These are phyloP conservation scores for Mesorhabditis sp. DNA, from an alignment of 2,888 invertebrate species.

Conservation along the genomic window DNA sequence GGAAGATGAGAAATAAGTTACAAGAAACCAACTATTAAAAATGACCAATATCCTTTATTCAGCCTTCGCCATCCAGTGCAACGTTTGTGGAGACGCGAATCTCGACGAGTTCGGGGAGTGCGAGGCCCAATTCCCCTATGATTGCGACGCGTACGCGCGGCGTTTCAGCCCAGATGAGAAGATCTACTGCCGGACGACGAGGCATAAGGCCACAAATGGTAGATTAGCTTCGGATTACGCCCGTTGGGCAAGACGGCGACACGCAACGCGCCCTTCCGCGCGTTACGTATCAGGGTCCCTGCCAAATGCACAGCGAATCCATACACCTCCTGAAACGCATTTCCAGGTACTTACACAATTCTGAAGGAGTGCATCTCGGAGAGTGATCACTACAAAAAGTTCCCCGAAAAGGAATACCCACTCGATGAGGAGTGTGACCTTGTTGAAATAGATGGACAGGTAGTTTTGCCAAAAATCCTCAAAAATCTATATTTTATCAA, in stretches of 20 bases:
- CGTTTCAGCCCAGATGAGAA: slow-evolving; percentile 30
- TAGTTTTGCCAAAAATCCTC: slow-evolving; percentile 12
- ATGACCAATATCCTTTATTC: slow-evolving; percentile 7
- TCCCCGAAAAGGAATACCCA: slow-evolving; percentile 41
- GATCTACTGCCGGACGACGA: slow-evolving; percentile 48
- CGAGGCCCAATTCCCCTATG: slow-evolving; percentile 39
- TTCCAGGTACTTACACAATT: slow-evolving; percentile 49
- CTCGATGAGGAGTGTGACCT: slow-evolving; percentile 50
- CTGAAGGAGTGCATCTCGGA: slow-evolving; percentile 55
- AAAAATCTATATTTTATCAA: slow-evolving; percentile 7
- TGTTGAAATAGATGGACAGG: slow-evolving; percentile 37
- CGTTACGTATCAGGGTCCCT: background rate
- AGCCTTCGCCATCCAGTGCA: slow-evolving; percentile 36
- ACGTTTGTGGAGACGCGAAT: slow-evolving; percentile 42
- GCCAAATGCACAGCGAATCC: background rate
- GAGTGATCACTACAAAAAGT: slow-evolving; percentile 42
- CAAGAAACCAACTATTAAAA: no score
- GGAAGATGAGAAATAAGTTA: no score
- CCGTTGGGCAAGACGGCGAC: no score
- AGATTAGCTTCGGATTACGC: slow-evolving; percentile 9
- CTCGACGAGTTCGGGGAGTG: slow-evolving; percentile 51
- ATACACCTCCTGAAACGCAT: background rate
- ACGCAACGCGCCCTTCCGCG: background rate
- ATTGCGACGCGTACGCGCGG: slow-evolving; percentile 33
- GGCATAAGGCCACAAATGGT: slow-evolving; percentile 38